phyloP scores from a whole-genome alignment of 2,888 invertebrate genomes.

The Formica aserva region DNA sequence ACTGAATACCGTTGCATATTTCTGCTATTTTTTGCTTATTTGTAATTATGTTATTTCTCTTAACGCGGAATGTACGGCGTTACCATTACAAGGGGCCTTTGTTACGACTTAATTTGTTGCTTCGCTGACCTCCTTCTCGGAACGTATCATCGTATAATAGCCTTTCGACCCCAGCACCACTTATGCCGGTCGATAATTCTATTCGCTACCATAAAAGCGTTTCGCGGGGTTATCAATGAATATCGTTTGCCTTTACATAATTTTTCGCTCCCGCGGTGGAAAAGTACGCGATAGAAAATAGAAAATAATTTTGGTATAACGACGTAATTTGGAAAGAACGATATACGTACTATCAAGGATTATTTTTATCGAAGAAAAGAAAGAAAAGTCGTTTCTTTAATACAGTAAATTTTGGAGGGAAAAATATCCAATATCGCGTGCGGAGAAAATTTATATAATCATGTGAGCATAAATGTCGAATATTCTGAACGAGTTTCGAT shows the following conservation, averaged over 20 bases:
- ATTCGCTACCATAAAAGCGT: conserved; percentile 52
- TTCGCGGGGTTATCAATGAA: conserved; percentile 55
- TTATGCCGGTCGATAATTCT: conserved; percentile 64
- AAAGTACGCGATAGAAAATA: conserved; percentile 1
- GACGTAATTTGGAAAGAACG: conserved; percentile 1
- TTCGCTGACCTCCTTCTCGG: conserved; percentile 46
- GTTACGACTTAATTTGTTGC: conserved; percentile 48
- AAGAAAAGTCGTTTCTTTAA: conserved; percentile 28
- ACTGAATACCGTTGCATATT: not conserved
- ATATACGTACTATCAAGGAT: not conserved
- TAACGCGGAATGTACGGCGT: conserved; percentile 9
- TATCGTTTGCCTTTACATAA: conserved; percentile 18
- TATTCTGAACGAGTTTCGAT: conserved; percentile 20
- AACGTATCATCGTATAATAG: conserved; percentile 54
- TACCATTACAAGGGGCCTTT: conserved; percentile 20
- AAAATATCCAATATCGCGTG: not conserved
- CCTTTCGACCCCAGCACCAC: conserved; percentile 50
- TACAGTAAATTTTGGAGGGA: conserved; percentile 10
- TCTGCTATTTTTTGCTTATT: not conserved
- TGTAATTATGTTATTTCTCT: conserved; percentile 9
- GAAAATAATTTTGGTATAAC: conserved; percentile 22
- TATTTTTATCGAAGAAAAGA: not conserved
- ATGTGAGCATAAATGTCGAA: conserved; percentile 30
- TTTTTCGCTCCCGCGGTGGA: conserved; percentile 10
- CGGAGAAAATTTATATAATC: conserved; percentile 17